Percentiles rank a stretch among this genome's conserved stretches.
phyloP scores from a whole-genome alignment of 2,888 invertebrate species.

The Netelia inedita region DNA sequence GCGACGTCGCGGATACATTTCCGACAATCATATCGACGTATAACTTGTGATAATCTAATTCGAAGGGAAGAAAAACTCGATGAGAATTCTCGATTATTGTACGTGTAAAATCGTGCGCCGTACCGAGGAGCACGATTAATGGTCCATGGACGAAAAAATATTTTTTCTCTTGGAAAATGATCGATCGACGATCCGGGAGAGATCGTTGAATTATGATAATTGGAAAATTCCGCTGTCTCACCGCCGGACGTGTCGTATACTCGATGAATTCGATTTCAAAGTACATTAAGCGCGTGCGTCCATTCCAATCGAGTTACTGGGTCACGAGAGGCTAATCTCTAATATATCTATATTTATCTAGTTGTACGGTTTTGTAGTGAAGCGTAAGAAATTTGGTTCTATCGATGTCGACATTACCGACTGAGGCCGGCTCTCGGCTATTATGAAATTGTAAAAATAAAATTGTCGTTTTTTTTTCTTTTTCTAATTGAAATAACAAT shows the following conservation, averaged over 20 bases:
- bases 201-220: too few species aligned
- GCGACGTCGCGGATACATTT: not conserved
- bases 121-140: too few species aligned
- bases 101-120: too few species aligned
- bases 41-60: conserved; percentile 20
- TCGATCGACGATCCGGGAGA: too few species aligned
- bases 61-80: not conserved
- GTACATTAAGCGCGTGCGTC: not conserved
- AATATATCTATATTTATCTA: not conserved
- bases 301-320: conserved; percentile 38
- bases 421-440: conserved; percentile 19
- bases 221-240: not conserved
- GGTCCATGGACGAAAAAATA: too few species aligned
- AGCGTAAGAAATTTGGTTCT: not conserved
- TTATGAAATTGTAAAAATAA: conserved; percentile 82
- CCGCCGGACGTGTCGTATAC: not conserved
- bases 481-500: conserved; percentile 3
- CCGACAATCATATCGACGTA: conserved; percentile 8
- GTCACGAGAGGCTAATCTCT: conserved; percentile 14
- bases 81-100: conserved; percentile 4
- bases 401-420: not conserved
- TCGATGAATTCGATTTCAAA: not conserved
- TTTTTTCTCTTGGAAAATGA: not conserved
- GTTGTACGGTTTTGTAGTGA: not conserved
- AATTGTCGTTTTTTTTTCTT: conserved; percentile 66